A percentile compares a stretch with the other conserved stretches of the same genome.
phyloP scores from a whole-genome alignment of 2,113 vertebrate genomes.

The Gambusia affinis region DNA sequence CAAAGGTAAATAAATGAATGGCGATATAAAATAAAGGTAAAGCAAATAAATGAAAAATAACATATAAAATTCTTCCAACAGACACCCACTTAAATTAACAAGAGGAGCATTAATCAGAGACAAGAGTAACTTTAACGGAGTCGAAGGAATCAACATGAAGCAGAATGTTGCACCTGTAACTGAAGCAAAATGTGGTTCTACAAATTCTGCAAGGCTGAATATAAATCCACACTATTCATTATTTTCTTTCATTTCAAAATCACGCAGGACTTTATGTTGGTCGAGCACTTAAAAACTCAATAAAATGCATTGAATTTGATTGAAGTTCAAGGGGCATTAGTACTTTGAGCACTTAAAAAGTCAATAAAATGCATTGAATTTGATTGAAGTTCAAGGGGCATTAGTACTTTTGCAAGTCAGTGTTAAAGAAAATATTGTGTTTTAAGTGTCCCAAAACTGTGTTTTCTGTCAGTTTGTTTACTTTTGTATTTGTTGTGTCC shows the following conservation, averaged over 20 bases:
- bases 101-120: not conserved
- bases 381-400: not conserved
- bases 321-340: not conserved
- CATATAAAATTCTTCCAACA: too few relatives aligned
- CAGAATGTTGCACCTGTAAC: not conserved
- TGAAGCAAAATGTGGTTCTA: not conserved
- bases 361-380: not conserved
- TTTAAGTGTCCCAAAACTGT: constrained; percentile 66
- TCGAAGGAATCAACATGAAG: not conserved
- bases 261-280: not conserved
- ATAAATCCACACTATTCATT: not conserved
- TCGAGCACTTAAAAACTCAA: not conserved
- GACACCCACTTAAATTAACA: not conserved
- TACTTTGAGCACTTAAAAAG: not conserved
- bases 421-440: constrained; percentile 41
- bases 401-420: not conserved
- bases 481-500: constrained; percentile 64
- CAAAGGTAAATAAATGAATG: too few relatives aligned
- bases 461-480: constrained; percentile 68
- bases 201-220: not conserved
- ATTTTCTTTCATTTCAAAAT: not conserved
- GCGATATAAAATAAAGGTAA: too few relatives aligned
- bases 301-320: not conserved
- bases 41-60: too few relatives aligned
- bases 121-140: not conserved